Evolutionary conservation across 2,888 invertebrate species (phyloP).

Genomic region (Norana najaformis): DNA sequence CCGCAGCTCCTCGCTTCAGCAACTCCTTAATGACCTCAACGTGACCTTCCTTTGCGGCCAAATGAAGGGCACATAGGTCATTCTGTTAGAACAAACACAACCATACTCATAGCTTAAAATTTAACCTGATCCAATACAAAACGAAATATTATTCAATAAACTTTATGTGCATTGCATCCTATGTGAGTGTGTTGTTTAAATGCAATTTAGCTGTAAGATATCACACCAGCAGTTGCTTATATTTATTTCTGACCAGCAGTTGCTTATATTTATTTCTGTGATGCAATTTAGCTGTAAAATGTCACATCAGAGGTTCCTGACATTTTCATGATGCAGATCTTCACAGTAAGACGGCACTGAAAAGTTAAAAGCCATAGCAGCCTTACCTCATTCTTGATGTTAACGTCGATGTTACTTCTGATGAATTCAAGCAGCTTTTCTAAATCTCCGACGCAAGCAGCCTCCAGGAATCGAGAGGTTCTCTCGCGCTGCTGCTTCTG

Average conservation of each 20-base stretch:
- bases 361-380: background rate
- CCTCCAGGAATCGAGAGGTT: slow-evolving; percentile 95
- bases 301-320: background rate
- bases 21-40: slow-evolving; percentile 95
- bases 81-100: slow-evolving; percentile 39
- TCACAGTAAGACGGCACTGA: background rate
- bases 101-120: background rate
- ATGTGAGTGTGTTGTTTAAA: background rate
- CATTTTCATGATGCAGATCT: background rate
- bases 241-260: no score
- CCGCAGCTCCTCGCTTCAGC: slow-evolving; percentile 88
- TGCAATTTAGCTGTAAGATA: background rate
- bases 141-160: background rate
- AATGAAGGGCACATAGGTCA: slow-evolving; percentile 83
- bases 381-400: slow-evolving; percentile 96
- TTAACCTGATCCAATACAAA: background rate
- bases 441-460: slow-evolving; percentile 95
- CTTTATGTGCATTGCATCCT: background rate
- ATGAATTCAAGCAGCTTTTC: slow-evolving; percentile 96
- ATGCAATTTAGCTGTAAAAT: background rate
- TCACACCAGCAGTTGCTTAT: background rate
- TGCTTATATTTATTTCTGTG: background rate
- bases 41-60: slow-evolving; percentile 94
- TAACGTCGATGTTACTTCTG: slow-evolving; percentile 95
- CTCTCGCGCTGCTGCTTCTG: slow-evolving; percentile 81